Conservation (phyloP, 2,113 vertebrate genomes). For the Entelurus aequoreus region DNA sequence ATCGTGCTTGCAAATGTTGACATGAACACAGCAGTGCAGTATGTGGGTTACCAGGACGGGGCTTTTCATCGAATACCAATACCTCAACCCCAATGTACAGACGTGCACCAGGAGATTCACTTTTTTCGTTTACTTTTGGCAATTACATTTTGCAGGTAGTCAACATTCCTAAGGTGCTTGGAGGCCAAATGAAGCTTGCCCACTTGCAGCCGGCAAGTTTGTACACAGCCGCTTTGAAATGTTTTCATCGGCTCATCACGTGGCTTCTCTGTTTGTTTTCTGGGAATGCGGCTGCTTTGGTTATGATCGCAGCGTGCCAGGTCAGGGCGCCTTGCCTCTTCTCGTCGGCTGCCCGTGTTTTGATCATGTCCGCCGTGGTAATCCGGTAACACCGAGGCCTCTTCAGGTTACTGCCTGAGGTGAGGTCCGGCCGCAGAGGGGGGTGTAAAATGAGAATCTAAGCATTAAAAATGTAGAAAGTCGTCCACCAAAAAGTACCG, state of each 20-base stretch:
- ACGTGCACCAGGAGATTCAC: slow-evolving; percentile 15
- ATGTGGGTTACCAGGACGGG: slow-evolving; percentile 56
- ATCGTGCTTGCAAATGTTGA: slow-evolving; percentile 50
- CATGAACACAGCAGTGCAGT: slow-evolving; percentile 50
- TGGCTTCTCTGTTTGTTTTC: background rate
- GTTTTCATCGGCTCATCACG: slow-evolving; percentile 5
- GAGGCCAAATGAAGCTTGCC: slow-evolving; percentile 32
- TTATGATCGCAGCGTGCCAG: background rate
- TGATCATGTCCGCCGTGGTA: slow-evolving; percentile 25
- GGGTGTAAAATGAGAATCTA: slow-evolving; percentile 51
- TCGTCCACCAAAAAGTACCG: background rate
- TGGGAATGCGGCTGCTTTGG: background rate
- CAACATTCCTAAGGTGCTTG: slow-evolving; percentile 42
- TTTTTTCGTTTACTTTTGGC: background rate
- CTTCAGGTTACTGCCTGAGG: slow-evolving; percentile 42
- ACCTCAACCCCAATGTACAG: background rate
- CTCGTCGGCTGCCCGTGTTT: slow-evolving; percentile 9
- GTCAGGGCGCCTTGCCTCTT: background rate
- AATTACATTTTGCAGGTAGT: slow-evolving; percentile 7
- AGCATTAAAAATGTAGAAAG: slow-evolving; percentile 64
- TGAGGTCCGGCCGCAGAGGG: slow-evolving; percentile 14
- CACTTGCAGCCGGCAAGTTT: slow-evolving; percentile 35
- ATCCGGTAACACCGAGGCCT: slow-evolving; percentile 49
- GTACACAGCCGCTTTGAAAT: slow-evolving; percentile 3
- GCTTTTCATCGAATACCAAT: slow-evolving; percentile 12